Conservation (phyloP, 2,888 invertebrate species). For the Tetragonula carbonaria region DNA sequence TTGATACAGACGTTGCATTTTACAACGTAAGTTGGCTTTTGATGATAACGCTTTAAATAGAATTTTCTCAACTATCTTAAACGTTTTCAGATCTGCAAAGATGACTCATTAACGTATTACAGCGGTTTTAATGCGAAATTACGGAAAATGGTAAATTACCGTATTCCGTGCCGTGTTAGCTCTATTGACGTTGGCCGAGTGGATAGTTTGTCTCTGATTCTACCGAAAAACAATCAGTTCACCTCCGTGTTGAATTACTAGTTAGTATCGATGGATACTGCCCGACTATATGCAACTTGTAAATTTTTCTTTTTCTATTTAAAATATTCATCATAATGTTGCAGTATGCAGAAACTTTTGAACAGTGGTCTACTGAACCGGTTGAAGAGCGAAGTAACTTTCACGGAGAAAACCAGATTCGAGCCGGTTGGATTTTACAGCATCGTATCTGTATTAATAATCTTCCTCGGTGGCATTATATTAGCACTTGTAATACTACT, state of each 20-base stretch:
- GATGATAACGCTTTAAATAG: neutral
- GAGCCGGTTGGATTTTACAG: slow-evolving; percentile 47
- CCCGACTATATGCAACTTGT: neutral
- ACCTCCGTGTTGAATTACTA: slow-evolving; percentile 71
- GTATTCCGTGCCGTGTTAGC: slow-evolving; percentile 68
- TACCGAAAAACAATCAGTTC: slow-evolving; percentile 70
- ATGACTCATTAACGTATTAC: slow-evolving; percentile 61
- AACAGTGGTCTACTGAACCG: slow-evolving; percentile 69
- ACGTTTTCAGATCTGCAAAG: slow-evolving; percentile 44
- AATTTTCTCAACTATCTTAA: neutral
- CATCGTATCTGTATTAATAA: slow-evolving; percentile 39
- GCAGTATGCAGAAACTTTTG: slow-evolving; percentile 64
- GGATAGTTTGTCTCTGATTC: slow-evolving; percentile 68
- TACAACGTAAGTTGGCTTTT: slow-evolving; percentile 32
- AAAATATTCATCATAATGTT: slow-evolving; percentile 13
- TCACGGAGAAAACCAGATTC: neutral
- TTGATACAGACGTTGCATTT: slow-evolving; percentile 27
- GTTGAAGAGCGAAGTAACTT: slow-evolving; percentile 16
- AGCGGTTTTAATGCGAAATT: slow-evolving; percentile 24
- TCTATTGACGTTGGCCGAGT: slow-evolving; percentile 60
- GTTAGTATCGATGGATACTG: slow-evolving; percentile 60
- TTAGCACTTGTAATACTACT: slow-evolving; percentile 44
- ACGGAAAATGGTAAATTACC: slow-evolving; percentile 23
- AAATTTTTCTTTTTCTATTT: neutral
- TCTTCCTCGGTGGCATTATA: slow-evolving; percentile 33